Conservation (phyloP, 2,888 invertebrate species). For the Elegia similella region DNA sequence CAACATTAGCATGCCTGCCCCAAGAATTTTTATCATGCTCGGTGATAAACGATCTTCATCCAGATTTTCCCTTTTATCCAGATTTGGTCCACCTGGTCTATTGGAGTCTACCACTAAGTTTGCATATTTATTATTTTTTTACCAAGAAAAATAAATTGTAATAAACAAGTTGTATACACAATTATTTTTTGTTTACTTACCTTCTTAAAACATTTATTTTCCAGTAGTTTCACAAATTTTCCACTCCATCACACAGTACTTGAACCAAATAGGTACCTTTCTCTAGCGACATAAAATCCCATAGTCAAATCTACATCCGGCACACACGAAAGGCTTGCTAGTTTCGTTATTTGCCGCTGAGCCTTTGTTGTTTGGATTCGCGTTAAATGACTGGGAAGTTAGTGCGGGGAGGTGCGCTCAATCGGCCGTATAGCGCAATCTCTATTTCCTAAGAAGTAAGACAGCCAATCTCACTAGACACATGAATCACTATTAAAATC, state of each 20-base stretch:
- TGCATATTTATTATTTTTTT: too few relatives aligned
- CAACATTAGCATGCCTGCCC: too few relatives aligned
- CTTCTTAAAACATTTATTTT: not conserved
- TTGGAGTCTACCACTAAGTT: too few relatives aligned
- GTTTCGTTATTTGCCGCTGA: constrained; percentile 78
- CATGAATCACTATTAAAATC: constrained; percentile 41
- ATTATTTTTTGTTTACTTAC: not conserved
- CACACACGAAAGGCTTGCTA: constrained; percentile 60
- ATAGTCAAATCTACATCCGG: constrained; percentile 42
- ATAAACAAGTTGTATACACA: too few relatives aligned
- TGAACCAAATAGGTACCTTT: constrained; percentile 2
- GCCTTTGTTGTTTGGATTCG: constrained; percentile 77
- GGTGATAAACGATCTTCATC: too few relatives aligned
- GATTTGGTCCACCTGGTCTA: too few relatives aligned
- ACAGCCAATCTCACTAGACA: constrained; percentile 54
- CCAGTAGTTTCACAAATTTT: not conserved
- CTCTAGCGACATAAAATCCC: constrained; percentile 14
- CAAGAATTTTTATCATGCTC: too few relatives aligned
- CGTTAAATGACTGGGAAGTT: constrained; percentile 81
- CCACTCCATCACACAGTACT: not conserved
- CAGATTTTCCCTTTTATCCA: too few relatives aligned
- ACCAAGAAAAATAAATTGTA: too few relatives aligned
- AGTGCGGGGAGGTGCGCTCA: constrained; percentile 72
- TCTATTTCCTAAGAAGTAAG: constrained; percentile 74
- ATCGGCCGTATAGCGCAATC: constrained; percentile 75